These are phyloP conservation scores for Acanthurus lineatus DNA, from an alignment of 2,797 vertebrate species.

Conservation along the genomic window DNA sequence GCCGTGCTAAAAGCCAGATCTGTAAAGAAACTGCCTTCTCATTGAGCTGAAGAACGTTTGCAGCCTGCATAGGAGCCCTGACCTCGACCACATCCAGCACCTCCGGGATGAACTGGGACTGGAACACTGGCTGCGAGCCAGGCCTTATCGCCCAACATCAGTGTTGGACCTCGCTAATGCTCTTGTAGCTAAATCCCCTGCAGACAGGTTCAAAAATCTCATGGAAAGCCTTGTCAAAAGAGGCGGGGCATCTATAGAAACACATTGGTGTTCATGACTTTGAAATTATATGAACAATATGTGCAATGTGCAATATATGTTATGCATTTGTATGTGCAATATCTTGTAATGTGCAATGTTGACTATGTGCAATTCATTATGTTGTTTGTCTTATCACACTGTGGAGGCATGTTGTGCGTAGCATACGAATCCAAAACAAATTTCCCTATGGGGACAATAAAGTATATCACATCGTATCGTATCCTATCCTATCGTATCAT, in stretches of 20 bases:
- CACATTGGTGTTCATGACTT: not conserved
- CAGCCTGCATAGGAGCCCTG: not conserved
- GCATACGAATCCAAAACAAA: too few relatives aligned
- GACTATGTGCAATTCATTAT: too few relatives aligned
- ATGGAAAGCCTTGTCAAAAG: not conserved
- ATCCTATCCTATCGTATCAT: too few relatives aligned
- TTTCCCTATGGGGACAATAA: too few relatives aligned
- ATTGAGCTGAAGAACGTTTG: not conserved
- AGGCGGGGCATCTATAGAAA: not conserved
- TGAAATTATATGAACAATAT: not conserved
- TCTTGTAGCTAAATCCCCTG: not conserved
- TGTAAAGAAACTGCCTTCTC: not conserved
- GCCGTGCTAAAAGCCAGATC: not conserved
- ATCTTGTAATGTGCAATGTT: too few relatives aligned
- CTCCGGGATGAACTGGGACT: conserved; percentile 5
- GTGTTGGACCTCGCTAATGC: conserved; percentile 4
- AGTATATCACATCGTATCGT: too few relatives aligned
- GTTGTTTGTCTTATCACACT: too few relatives aligned
- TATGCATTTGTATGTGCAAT: too few relatives aligned
- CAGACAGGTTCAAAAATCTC: not conserved
- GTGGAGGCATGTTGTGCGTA: too few relatives aligned
- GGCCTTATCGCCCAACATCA: conserved; percentile 11
- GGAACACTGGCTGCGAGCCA: not conserved
- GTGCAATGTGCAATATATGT: too few relatives aligned
- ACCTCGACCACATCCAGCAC: not conserved